Evolutionary conservation across 2,888 invertebrate genomes (phyloP).

Genomic region (Gasteruption jaculator): DNA sequence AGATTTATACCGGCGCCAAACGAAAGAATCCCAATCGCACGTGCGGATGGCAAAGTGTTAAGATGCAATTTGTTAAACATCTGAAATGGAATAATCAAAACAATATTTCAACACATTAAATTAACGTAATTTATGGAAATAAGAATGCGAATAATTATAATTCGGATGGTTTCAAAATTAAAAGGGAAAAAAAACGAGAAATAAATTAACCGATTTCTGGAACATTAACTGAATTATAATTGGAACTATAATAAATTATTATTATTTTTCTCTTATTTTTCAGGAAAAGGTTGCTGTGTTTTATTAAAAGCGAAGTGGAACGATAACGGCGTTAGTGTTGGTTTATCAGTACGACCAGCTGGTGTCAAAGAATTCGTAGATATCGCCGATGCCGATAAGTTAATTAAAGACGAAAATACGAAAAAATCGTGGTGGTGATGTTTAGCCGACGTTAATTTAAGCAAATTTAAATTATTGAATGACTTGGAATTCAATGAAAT

Average conservation of each 20-base stretch:
- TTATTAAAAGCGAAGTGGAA: constrained; percentile 54
- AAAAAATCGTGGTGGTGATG: too few species aligned
- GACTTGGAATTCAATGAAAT: too few species aligned
- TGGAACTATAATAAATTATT: background rate
- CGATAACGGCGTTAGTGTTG: constrained; percentile 52
- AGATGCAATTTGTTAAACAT: too few species aligned
- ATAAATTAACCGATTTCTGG: too few species aligned
- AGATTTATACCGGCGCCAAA: too few species aligned
- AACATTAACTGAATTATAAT: background rate
- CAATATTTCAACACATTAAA: background rate
- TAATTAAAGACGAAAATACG: constrained; percentile 31
- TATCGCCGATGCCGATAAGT: constrained; percentile 43
- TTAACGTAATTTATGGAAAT: constrained; percentile 1
- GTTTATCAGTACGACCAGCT: constrained; percentile 53
- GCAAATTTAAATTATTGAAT: background rate
- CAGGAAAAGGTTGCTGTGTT: constrained; percentile 58
- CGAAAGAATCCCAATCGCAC: too few species aligned
- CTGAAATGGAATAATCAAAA: constrained; percentile 7
- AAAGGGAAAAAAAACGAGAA: too few species aligned
- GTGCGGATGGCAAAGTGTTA: background rate
- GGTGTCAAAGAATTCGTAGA: constrained; percentile 55
- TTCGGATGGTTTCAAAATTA: too few species aligned
- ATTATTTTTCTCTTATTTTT: constrained; percentile 34
- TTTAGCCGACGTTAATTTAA: constrained; percentile 17
- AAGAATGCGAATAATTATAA: too few species aligned